phyloP scores from a whole-genome alignment of 2,113 vertebrate species.

The Cyanocitta stelleri region DNA sequence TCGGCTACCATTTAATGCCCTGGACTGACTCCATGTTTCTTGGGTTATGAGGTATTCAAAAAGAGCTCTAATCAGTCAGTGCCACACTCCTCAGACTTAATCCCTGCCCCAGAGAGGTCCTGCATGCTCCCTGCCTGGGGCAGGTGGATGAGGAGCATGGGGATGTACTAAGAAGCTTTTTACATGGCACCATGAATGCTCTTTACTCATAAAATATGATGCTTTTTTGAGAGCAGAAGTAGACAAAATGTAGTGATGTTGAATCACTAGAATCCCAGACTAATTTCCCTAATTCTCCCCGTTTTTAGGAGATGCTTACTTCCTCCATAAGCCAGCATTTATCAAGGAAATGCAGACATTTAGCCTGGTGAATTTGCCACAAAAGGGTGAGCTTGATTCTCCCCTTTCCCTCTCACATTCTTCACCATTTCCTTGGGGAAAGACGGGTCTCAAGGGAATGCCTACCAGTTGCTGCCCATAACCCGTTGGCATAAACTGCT shows the following conservation, averaged over 20 bases:
- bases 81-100: neutral
- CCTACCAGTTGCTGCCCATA: neutral
- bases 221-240: neutral
- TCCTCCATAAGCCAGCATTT: neutral
- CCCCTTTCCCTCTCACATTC: neutral
- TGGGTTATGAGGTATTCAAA: neutral
- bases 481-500: neutral
- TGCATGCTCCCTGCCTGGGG: neutral
- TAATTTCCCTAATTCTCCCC: neutral
- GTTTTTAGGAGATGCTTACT: neutral
- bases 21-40: neutral
- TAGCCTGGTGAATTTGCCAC: neutral
- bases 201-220: neutral
- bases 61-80: neutral
- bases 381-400: neutral
- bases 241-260: neutral
- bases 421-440: neutral
- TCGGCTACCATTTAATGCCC: neutral
- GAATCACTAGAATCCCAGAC: neutral
- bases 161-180: neutral
- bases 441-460: neutral
- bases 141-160: neutral
- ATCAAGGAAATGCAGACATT: neutral
- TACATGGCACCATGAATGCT: neutral
- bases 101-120: neutral